These are phyloP conservation scores for Spizaetus ornatus DNA, from an alignment of 2,113 vertebrate genomes.

Conservation along the genomic window DNA sequence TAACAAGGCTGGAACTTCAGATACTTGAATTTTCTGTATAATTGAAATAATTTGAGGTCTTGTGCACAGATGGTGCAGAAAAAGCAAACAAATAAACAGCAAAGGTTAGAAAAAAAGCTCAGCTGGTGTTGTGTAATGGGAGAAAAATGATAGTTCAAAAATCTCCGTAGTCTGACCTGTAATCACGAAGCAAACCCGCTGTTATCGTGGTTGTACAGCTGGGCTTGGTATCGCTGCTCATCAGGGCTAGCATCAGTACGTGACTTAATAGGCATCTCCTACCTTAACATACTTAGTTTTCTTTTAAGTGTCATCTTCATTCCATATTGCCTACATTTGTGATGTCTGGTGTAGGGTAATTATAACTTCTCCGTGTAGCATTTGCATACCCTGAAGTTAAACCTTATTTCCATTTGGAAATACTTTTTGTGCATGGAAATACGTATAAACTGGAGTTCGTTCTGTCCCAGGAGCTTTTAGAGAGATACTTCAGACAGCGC, in stretches of 20 bases:
- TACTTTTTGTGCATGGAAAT: background rate
- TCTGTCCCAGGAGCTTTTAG: background rate
- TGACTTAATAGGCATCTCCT: background rate
- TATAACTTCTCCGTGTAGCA: fast-evolving
- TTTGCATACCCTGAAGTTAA: background rate
- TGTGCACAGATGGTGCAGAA: background rate
- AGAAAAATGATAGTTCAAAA: background rate
- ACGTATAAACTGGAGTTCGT: fast-evolving
- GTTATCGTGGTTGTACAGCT: background rate
- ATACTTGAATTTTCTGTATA: background rate
- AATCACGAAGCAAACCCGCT: background rate
- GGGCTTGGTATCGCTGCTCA: fast-evolving
- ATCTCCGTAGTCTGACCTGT: background rate
- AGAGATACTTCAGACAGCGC: background rate
- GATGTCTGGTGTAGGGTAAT: background rate
- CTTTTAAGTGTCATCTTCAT: background rate
- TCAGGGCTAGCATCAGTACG: background rate
- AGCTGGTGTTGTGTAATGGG: background rate
- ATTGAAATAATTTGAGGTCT: background rate
- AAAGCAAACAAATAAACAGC: background rate
- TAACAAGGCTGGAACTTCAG: background rate
- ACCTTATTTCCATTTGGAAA: background rate
- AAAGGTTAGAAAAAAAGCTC: background rate
- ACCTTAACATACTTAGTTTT: background rate
- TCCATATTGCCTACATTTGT: background rate